Base-by-base conservation (phyloP, 2,888 invertebrate genomes). In the Cancer borealis region DNA sequence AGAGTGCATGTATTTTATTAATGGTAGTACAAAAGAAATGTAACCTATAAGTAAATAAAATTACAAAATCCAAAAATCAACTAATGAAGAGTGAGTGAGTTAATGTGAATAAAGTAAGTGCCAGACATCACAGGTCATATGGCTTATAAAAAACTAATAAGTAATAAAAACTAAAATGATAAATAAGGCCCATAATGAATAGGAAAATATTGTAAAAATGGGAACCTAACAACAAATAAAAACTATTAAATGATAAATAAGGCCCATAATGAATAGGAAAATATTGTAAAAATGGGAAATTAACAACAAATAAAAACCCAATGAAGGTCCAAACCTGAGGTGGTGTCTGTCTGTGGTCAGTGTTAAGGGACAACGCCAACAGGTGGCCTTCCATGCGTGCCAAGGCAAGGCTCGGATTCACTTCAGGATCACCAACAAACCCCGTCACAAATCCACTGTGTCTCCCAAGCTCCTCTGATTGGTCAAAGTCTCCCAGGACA, bases 401-500 rank as follows among this genome's bases (percentile, higher is more conserved):
- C 45, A 92, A 60, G 8, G 45, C 26, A 26, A 87, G 45, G 21
- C 84, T 92, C 26, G 92, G 92, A 14, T 92, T 92, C 30, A 88
- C 54, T 8, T 88, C 39, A 54, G 92, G 26, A 14, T 60, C n/a
- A 45, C 14, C 60, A n/a, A 45, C 39, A 92, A 92, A 92, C 45
- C 54, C 92, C 45, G 17, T 54, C 26, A 5, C 30, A 49, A 92
- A 92, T 10, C 92, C 92, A n/a, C n/a, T 4, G 17, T 54, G 21
- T 21, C 92, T 54, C 30, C 92, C 92, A 60, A n/a, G 39, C 17
- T 87, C 92, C 46, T 92, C 92, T 60, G 87, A 49, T 4, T 88
- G 39, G 10, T 88, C 92, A 92, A 92, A 92, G 45, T 92, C 92
- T 88, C 88, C 88, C 6, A 92, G 60, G 45, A 92, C 45, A 21